Conservation (phyloP, 2,113 vertebrate species). For the Lamprotornis superbus region DNA sequence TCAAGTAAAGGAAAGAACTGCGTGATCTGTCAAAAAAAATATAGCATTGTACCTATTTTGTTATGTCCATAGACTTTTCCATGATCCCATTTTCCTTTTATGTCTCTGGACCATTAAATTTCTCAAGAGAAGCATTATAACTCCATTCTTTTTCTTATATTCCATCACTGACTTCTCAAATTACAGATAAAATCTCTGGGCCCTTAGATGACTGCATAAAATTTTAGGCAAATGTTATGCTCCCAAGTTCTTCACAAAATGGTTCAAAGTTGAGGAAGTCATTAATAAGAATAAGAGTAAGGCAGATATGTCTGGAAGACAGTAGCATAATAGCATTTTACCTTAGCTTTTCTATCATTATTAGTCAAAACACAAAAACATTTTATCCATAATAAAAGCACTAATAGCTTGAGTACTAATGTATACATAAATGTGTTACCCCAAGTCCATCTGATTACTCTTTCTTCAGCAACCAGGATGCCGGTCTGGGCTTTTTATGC, state of each 20-base stretch:
- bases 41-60: background rate
- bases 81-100: background rate
- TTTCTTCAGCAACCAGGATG: background rate
- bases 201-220: background rate
- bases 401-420: background rate
- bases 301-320: background rate
- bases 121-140: background rate
- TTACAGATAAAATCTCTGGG: background rate
- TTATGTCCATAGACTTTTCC: background rate
- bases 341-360: background rate
- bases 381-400: background rate
- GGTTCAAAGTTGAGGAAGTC: background rate
- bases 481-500: background rate
- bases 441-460: background rate
- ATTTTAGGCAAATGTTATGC: background rate
- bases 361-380: background rate
- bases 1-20: background rate
- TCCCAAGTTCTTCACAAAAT: background rate
- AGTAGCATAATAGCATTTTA: background rate
- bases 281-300: background rate
- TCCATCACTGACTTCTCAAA: background rate
- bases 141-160: background rate
- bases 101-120: background rate
- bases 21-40: background rate
- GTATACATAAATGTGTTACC: background rate